phyloP scores from a whole-genome alignment of 2,888 invertebrate species.

The Harpagoxenus sublaevis region DNA sequence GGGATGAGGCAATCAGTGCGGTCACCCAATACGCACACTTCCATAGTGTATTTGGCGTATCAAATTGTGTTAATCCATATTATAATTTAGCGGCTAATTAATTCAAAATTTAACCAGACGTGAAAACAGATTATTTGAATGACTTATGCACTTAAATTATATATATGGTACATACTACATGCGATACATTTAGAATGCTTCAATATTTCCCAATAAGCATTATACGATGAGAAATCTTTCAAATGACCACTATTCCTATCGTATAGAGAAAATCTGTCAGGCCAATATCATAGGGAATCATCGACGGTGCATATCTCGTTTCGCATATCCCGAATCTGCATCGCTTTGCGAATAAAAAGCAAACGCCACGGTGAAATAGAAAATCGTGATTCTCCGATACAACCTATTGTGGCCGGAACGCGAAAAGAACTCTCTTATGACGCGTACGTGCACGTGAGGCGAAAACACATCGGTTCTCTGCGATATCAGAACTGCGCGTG shows the following conservation, averaged over 20 bases:
- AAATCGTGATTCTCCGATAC: conserved; percentile 42
- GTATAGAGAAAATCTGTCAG: background rate
- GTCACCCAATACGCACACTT: conserved; percentile 47
- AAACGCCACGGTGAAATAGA: conserved; percentile 27
- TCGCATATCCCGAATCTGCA: conserved; percentile 27
- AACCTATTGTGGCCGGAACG: conserved; percentile 30
- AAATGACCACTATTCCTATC: background rate
- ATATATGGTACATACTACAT: background rate
- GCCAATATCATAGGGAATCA: background rate
- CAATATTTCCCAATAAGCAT: background rate
- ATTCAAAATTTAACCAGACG: conserved; percentile 23
- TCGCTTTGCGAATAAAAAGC: conserved; percentile 41
- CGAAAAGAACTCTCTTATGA: conserved; percentile 52
- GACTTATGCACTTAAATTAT: background rate
- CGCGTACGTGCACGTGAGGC: conserved; percentile 39
- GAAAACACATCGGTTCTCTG: conserved; percentile 41
- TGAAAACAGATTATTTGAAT: conserved; percentile 18
- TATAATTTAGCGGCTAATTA: conserved; percentile 43
- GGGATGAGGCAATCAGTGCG: conserved; percentile 45
- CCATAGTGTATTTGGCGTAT: conserved; percentile 37
- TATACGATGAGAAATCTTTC: background rate
- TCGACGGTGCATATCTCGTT: background rate
- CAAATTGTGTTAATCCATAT: conserved; percentile 47
- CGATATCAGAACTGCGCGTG: conserved; percentile 57
- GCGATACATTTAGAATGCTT: background rate